These are phyloP conservation scores for Meandrusa payeni DNA, from an alignment of 2,888 invertebrate species.

Conservation along the genomic window DNA sequence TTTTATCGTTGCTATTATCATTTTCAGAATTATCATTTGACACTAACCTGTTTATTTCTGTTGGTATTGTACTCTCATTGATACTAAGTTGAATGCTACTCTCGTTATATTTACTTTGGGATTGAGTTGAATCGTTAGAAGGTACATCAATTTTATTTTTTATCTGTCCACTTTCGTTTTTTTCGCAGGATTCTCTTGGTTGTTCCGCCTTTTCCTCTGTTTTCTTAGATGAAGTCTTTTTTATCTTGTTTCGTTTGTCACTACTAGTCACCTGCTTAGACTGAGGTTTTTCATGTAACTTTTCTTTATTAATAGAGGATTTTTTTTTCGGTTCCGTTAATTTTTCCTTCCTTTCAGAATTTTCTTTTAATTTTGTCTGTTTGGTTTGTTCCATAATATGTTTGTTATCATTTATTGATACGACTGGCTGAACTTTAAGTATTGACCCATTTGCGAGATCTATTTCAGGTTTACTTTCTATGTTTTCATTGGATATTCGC, in stretches of 20 bases:
- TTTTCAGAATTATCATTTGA: slow-evolving; percentile 1
- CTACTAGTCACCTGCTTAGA: not conserved
- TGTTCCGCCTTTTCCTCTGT: not conserved
- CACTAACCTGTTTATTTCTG: not conserved
- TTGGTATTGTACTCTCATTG: not conserved
- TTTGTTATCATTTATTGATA: not conserved
- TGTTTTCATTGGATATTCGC: not conserved
- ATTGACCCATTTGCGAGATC: not conserved
- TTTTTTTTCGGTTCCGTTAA: not conserved
- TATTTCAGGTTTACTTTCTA: not conserved
- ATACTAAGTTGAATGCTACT: not conserved
- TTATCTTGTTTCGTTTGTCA: slow-evolving; percentile 10
- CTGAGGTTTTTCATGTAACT: not conserved
- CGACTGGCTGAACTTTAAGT: not conserved
- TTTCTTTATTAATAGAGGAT: not conserved
- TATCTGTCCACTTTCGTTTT: not conserved
- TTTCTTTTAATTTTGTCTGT: slow-evolving; percentile 2
- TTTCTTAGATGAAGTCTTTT: slow-evolving; percentile 1
- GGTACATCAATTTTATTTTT: not conserved
- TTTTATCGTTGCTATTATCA: slow-evolving; percentile 1
- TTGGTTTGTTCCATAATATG: too few relatives aligned
- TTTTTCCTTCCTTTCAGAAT: not conserved
- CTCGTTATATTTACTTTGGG: not conserved
- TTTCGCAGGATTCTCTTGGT: not conserved
- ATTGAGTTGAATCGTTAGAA: not conserved